These are phyloP conservation scores for Athetis lepigone DNA, from an alignment of 2,888 invertebrate species.

Conservation along the genomic window DNA sequence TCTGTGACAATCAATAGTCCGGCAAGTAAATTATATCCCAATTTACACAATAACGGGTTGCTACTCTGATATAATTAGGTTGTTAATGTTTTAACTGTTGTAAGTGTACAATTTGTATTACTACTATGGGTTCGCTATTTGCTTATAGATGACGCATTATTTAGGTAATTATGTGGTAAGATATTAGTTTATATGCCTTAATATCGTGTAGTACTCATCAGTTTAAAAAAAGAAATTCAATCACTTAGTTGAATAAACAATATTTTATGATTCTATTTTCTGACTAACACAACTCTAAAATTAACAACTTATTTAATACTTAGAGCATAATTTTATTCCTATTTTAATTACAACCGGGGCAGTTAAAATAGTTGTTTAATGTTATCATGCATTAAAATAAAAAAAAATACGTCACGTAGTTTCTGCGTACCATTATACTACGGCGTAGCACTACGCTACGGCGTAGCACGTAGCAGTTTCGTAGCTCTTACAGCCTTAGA, in stretches of 20 bases:
- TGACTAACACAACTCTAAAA: background rate
- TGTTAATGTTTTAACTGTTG: too few species aligned
- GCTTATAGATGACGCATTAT: background rate
- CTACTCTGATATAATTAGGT: too few species aligned
- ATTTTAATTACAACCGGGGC: conserved; percentile 14
- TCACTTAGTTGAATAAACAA: background rate
- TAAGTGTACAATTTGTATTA: too few species aligned
- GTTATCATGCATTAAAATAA: conserved; percentile 19
- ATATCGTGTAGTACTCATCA: background rate
- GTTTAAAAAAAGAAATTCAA: background rate
- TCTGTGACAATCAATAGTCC: too few species aligned
- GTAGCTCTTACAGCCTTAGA: conserved; percentile 55
- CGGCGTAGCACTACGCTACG: conserved; percentile 59
- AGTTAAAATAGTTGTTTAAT: too few species aligned
- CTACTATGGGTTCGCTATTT: too few species aligned
- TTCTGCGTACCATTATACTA: conserved; percentile 54
- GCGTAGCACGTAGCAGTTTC: conserved; percentile 59
- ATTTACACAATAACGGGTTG: too few species aligned
- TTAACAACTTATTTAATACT: background rate
- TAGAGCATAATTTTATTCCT: conserved; percentile 1
- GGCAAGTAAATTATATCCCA: too few species aligned
- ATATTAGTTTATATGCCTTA: background rate
- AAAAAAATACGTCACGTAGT: conserved; percentile 31
- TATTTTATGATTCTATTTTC: background rate
- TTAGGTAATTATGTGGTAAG: background rate